Conservation (phyloP, 2,888 invertebrate genomes). For the Empis livida region DNA sequence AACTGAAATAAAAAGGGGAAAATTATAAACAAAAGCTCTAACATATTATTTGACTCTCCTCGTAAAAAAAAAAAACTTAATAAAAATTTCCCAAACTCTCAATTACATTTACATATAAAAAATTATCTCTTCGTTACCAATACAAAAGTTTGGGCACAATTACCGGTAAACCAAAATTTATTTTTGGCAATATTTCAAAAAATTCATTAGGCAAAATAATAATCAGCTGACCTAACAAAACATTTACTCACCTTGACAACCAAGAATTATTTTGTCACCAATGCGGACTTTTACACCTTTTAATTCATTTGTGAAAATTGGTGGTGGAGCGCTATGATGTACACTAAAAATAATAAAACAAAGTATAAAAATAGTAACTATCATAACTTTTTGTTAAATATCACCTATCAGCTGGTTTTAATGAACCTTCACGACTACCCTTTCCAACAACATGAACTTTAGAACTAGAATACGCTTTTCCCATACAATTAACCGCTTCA, state of each 20-base stretch:
- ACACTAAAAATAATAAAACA: conserved; percentile 17
- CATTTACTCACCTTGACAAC: conserved; percentile 51
- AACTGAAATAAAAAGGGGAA: conserved; percentile 38
- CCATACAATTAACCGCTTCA: conserved; percentile 82
- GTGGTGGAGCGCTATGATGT: conserved; percentile 44
- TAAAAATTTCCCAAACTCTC: too few relatives aligned
- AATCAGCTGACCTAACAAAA: too few relatives aligned
- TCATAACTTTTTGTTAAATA: conserved; percentile 6
- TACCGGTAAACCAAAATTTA: too few relatives aligned
- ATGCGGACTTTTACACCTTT: conserved; percentile 63
- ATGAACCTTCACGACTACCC: conserved; percentile 54
- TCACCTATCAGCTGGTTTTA: conserved; percentile 55
- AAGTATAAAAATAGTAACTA: neutral
- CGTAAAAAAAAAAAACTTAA: neutral
- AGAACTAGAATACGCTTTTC: conserved; percentile 67
- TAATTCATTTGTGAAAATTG: conserved; percentile 63
- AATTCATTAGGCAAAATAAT: too few relatives aligned
- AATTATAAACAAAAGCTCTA: neutral
- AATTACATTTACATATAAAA: neutral
- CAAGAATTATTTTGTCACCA: conserved; percentile 58
- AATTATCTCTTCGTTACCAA: too few relatives aligned
- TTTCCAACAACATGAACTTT: conserved; percentile 69
- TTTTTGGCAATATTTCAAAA: too few relatives aligned
- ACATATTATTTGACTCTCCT: neutral
- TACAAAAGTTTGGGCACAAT: too few relatives aligned